Conservation (phyloP, 2,797 vertebrate genomes). For the Alosa sapidissima region DNA sequence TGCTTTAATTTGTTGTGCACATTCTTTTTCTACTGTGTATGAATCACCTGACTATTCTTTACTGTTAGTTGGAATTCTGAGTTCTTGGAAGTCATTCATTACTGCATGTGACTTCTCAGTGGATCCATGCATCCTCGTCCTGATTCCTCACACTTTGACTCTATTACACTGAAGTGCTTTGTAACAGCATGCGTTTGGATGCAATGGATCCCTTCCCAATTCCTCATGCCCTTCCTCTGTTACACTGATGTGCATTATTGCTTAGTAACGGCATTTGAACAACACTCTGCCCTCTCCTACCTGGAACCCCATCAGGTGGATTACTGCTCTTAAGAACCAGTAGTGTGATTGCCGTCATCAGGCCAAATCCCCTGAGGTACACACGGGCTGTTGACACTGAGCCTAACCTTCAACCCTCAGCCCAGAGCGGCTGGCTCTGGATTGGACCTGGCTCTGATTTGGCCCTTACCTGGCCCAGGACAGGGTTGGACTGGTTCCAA, state of each 20-base stretch:
- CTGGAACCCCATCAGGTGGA: conserved; percentile 38
- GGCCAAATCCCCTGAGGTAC: conserved; percentile 24
- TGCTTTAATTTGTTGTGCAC: neutral
- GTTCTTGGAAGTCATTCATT: neutral
- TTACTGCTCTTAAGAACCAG: conserved; percentile 41
- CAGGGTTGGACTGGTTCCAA: neutral
- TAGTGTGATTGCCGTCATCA: neutral
- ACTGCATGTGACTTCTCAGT: neutral
- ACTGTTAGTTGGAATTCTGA: neutral
- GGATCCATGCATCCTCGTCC: no score
- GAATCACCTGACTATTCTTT: neutral
- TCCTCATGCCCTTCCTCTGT: neutral
- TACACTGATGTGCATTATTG: conserved; percentile 14
- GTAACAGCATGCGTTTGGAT: neutral
- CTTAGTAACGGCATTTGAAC: neutral
- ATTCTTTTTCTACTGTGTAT: neutral
- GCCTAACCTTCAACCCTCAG: neutral
- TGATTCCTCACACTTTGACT: neutral
- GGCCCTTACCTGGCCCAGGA: no score
- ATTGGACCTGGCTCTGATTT: neutral
- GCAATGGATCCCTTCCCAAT: neutral
- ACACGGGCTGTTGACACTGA: neutral
- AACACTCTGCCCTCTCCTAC: neutral
- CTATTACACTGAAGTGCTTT: conserved; percentile 3
- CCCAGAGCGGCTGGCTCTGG: neutral